Evolutionary conservation across 2,113 vertebrate genomes (phyloP), one percentile per base, ranked within the genome.

Genomic region (Neogale vison): DNA sequence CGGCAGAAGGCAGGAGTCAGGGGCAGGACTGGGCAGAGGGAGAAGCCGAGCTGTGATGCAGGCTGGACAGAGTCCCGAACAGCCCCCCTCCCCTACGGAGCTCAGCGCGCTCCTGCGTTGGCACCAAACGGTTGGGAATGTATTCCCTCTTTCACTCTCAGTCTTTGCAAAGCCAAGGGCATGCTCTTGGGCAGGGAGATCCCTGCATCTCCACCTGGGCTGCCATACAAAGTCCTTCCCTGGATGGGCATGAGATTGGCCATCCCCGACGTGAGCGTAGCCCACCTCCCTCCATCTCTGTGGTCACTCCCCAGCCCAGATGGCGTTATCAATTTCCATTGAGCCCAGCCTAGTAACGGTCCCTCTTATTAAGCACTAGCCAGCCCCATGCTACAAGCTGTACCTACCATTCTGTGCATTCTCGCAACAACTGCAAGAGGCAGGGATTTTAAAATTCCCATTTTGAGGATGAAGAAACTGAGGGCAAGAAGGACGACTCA

Each of bases 271-370:
- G 3, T 63, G 77, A 89, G 89, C 63, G n/a, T 12, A 36, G 17
- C 29, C 42, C 36, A 76, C 11, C 34, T 79, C 39, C 93, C 47
- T 81, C 50, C 3, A 9, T 63, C 50, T 84, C 82, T 86, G 52
- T 10, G 15, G 76, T 77, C 31, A 55, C 79, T 95, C 93, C 61
- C 52, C 6, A 72, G n/a, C 31, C 47, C 82, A 90, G 71, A 88
- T 52, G 61, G 72, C 85, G 45, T 98, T 97, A 97, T 85, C 55
- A 98, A 85, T 55, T 55, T 55, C 52, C 93, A 76, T 10, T 0
- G 4, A 77, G 80, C n/a, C 90, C 31, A 88, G 88, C n/a, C 93
- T 34, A 88, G 88, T 50, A 97, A 39, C 50, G 76, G 23, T 4
- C 59, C 29, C 65, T 97, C 71, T 92, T 67, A 93, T 90, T 96